Evolutionary conservation across 2,888 invertebrate species (phyloP).

Genomic region (Marronus borbonicus): DNA sequence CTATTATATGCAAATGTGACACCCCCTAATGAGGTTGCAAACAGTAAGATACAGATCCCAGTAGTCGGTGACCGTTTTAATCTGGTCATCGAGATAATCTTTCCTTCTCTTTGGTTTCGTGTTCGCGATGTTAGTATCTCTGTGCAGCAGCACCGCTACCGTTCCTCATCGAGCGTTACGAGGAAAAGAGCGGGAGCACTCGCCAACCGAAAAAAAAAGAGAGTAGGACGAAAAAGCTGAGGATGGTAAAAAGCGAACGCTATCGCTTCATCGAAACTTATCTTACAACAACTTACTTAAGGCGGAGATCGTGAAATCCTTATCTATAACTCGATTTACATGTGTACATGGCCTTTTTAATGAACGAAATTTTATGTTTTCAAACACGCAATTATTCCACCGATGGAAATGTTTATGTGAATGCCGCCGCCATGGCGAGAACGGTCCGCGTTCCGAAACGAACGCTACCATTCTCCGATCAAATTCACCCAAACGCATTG

Average conservation of each 20-base stretch:
- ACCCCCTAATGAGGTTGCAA: conserved; percentile 63
- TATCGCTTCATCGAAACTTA: conserved; percentile 56
- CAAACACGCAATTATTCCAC: conserved; percentile 53
- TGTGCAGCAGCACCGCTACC: conserved; percentile 29
- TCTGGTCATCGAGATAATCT: conserved; percentile 55
- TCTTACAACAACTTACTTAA: conserved; percentile 60
- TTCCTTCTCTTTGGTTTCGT: conserved; percentile 46
- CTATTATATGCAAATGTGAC: conserved; percentile 65
- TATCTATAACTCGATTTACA: conserved; percentile 58
- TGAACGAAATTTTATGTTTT: conserved; percentile 56
- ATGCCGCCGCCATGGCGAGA: conserved; percentile 27
- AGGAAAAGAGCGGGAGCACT: conserved; percentile 37
- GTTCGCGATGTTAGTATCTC: conserved; percentile 43
- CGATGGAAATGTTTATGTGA: conserved; percentile 47
- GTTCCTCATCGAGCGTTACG: conserved; percentile 33
- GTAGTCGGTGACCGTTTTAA: conserved; percentile 57
- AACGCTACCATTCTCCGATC: conserved; percentile 17
- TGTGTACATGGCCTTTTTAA: conserved; percentile 58
- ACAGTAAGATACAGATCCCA: conserved; percentile 59
- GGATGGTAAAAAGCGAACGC: conserved; percentile 49
- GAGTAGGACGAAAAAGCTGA: conserved; percentile 43
- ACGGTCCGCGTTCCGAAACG: conserved; percentile 21
- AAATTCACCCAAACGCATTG: conserved; percentile 5
- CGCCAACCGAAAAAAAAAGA: conserved; percentile 15
- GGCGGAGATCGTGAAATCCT: conserved; percentile 58